phyloP scores from a whole-genome alignment of 1,140 invertebrate species.

The Drosophila truncata region DNA sequence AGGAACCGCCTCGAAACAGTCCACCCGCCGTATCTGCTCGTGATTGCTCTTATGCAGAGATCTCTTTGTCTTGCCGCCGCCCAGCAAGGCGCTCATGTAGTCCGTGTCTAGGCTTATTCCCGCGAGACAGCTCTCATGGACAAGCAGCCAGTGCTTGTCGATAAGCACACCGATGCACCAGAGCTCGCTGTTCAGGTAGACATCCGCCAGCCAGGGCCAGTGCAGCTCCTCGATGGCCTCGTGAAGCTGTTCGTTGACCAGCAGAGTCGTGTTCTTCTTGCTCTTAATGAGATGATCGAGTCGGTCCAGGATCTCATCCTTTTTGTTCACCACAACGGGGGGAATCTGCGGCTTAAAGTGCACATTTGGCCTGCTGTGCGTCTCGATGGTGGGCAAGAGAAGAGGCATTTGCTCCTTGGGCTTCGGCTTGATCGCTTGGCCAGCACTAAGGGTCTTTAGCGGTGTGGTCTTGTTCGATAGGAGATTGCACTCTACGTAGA shows the following conservation, averaged over 20 bases:
- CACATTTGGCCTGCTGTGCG: conserved; percentile 69
- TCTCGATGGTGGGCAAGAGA: conserved; percentile 64
- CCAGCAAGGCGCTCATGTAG: conserved; percentile 89
- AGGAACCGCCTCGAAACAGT: conserved; percentile 86
- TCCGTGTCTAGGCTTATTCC: conserved; percentile 87
- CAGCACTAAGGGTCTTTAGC: conserved; percentile 73
- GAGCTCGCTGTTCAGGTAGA: conserved; percentile 89
- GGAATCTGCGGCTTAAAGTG: conserved; percentile 69
- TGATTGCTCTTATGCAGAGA: conserved; percentile 88
- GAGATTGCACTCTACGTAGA: conserved; percentile 75
- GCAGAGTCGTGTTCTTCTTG: conserved; percentile 72
- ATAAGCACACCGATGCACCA: conserved; percentile 89
- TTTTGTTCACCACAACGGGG: conserved; percentile 58
- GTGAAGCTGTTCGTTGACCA: conserved; percentile 74
- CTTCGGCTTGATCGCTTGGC: conserved; percentile 31
- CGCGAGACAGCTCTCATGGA: conserved; percentile 87
- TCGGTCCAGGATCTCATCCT: conserved; percentile 74
- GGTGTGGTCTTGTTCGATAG: conserved; percentile 65
- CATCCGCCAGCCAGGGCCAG: conserved; percentile 89
- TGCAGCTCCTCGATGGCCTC: conserved; percentile 75
- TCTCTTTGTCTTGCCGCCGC: conserved; percentile 86
- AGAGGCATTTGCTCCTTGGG: conserved; percentile 13
- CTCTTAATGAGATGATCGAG: conserved; percentile 66
- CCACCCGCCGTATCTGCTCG: conserved; percentile 88
- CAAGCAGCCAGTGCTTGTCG: conserved; percentile 88